phyloP scores from a whole-genome alignment of 2,113 vertebrate species.

The Ploceus nigricollis region DNA sequence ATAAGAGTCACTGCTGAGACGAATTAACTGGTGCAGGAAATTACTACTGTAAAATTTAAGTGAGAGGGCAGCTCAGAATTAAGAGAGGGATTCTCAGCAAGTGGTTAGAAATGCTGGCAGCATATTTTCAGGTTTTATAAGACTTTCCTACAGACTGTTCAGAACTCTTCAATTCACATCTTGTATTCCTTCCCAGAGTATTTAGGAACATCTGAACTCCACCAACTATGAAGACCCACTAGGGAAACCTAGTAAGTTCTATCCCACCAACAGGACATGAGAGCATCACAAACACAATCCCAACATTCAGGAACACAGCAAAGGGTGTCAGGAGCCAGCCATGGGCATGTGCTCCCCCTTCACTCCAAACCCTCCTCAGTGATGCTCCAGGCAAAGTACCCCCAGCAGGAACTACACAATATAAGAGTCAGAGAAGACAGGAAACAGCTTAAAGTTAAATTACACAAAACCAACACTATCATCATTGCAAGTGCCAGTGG shows the following conservation, averaged over 20 bases:
- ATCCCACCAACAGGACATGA: background rate
- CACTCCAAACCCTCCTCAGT: background rate
- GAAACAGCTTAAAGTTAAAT: background rate
- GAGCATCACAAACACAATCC: background rate
- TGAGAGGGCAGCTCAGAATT: background rate
- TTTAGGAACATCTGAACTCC: background rate
- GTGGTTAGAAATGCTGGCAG: background rate
- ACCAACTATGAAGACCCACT: background rate
- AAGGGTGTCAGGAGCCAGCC: background rate
- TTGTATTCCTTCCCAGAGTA: background rate
- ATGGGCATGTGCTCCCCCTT: background rate
- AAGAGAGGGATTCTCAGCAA: background rate
- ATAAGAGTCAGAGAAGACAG: background rate
- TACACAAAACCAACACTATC: background rate
- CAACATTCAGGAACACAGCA: background rate
- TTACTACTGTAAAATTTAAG: background rate
- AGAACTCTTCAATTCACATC: background rate
- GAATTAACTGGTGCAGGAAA: background rate
- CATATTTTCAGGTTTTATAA: background rate
- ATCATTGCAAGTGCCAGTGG: background rate
- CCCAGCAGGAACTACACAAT: background rate
- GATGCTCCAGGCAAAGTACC: background rate
- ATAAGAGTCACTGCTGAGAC: background rate
- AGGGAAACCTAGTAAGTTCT: background rate
- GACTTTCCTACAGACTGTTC: background rate